Conservation (phyloP, 2,888 invertebrate species). For the Epirrhoe tristata region DNA sequence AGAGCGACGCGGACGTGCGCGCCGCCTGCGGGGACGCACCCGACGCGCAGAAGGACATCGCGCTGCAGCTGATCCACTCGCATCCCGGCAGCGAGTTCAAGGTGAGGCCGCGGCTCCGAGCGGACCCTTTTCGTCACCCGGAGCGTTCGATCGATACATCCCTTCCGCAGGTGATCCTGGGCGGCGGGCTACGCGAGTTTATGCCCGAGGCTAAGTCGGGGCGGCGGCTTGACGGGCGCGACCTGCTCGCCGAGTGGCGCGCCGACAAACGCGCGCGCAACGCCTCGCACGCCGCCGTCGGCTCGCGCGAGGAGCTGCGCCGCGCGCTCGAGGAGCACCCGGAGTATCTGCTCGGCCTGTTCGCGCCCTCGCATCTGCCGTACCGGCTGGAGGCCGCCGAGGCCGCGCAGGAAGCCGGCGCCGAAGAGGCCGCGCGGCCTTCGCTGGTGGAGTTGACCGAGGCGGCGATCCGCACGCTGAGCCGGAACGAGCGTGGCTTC, state of each 20-base stretch:
- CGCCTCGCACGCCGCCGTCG: conserved; percentile 74
- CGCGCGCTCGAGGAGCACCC: conserved; percentile 70
- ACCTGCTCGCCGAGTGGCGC: conserved; percentile 89
- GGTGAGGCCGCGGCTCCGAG: conserved; percentile 77
- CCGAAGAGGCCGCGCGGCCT: conserved; percentile 86
- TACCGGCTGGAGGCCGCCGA: conserved; percentile 88
- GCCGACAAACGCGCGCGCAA: conserved; percentile 66
- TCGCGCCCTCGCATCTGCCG: conserved; percentile 85
- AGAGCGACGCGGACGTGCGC: conserved; percentile 85
- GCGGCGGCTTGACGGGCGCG: conserved; percentile 82
- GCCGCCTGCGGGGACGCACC: conserved; percentile 63
- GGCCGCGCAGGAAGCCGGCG: conserved; percentile 87
- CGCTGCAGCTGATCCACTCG: conserved; percentile 85
- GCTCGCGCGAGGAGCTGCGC: conserved; percentile 1
- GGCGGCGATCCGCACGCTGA: conserved; percentile 89
- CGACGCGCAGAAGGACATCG: conserved; percentile 87
- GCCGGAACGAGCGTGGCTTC: conserved; percentile 87
- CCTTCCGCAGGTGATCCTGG: conserved; percentile 84
- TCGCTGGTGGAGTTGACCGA: conserved; percentile 79
- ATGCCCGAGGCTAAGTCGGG: conserved; percentile 81
- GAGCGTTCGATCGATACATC: neutral
- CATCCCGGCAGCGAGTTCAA: conserved; percentile 60
- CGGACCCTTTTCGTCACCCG: neutral
- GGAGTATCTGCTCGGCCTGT: conserved; percentile 87
- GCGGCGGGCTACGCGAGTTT: conserved; percentile 89